Evolutionary conservation across 1,140 invertebrate species (phyloP).

Genomic region (Thaumetopoea pityocampa): DNA sequence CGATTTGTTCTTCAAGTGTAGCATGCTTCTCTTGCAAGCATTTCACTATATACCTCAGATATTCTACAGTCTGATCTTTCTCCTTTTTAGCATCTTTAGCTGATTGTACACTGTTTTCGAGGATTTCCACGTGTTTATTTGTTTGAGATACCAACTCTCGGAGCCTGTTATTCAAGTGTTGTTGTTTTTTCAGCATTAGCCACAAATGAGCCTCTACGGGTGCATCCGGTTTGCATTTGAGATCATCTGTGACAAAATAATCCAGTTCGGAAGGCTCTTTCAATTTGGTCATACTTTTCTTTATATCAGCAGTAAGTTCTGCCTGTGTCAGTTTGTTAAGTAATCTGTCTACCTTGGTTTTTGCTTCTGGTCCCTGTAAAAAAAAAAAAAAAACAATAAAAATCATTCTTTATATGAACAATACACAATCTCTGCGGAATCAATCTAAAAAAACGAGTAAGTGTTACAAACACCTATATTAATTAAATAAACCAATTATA

Average conservation of each 20-base stretch:
- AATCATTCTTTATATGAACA: background rate
- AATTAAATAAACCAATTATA: no score
- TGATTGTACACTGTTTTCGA: constrained; percentile 44
- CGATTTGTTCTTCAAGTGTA: constrained; percentile 64
- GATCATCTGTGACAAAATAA: constrained; percentile 40
- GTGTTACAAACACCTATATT: no score
- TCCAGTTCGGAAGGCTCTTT: constrained; percentile 50
- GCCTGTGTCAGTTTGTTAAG: constrained; percentile 41
- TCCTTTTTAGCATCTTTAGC: constrained; percentile 33
- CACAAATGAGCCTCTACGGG: constrained; percentile 47
- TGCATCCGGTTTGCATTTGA: constrained; percentile 40
- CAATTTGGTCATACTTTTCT: constrained; percentile 31
- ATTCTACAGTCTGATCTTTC: constrained; percentile 44
- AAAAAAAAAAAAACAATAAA: background rate
- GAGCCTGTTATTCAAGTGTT: constrained; percentile 48
- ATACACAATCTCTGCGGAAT: background rate
- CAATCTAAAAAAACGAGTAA: background rate
- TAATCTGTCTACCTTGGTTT: constrained; percentile 37
- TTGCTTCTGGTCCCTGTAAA: no score
- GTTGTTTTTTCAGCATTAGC: constrained; percentile 60
- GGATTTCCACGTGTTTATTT: constrained; percentile 43
- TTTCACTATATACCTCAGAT: constrained; percentile 60
- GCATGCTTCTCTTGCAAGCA: constrained; percentile 64
- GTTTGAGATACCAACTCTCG: constrained; percentile 39
- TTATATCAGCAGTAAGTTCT: constrained; percentile 45